A percentile compares a stretch with the other conserved stretches of the same genome.
phyloP scores from a whole-genome alignment of 2,888 invertebrate species.

The Eurytoma californica region DNA sequence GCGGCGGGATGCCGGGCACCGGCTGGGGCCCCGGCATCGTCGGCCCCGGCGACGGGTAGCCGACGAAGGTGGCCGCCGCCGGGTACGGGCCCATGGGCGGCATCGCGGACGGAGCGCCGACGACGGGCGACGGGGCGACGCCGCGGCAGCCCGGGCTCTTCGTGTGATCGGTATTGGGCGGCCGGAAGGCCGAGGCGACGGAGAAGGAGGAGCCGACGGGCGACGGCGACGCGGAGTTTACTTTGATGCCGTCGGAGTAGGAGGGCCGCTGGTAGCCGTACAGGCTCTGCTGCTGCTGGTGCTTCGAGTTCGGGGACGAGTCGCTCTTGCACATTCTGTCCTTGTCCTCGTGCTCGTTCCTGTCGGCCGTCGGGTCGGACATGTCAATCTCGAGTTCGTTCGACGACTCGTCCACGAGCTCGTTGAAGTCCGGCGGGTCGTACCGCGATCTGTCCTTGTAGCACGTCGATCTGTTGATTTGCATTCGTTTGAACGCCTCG shows the following conservation, averaged over 20 bases:
- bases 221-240: conserved; percentile 76
- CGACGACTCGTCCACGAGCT: conserved; percentile 84
- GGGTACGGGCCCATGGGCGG: conserved; percentile 79
- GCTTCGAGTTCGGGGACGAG: conserved; percentile 64
- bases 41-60: conserved; percentile 78
- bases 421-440: conserved; percentile 85
- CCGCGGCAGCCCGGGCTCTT: conserved; percentile 76
- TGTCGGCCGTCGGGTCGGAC: conserved; percentile 83
- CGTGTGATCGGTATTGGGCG: conserved; percentile 80
- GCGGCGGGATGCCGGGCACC: conserved; percentile 62
- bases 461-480: conserved; percentile 59
- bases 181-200: conserved; percentile 87
- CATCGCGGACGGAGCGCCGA: conserved; percentile 59
- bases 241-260: conserved; percentile 76
- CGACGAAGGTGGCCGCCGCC: conserved; percentile 86
- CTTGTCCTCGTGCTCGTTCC: conserved; percentile 79
- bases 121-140: conserved; percentile 63
- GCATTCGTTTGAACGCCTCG: conserved; percentile 60
- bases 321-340: conserved; percentile 72
- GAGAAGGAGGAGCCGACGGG: conserved; percentile 78
- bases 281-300: conserved; percentile 65
- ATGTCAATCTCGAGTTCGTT: conserved; percentile 88
- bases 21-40: conserved; percentile 70
- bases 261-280: conserved; percentile 75
- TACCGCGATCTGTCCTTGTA: conserved; percentile 77